Evolutionary conservation across 1,140 invertebrate genomes (phyloP).

Genomic region (Teleopsis dalmanni): DNA sequence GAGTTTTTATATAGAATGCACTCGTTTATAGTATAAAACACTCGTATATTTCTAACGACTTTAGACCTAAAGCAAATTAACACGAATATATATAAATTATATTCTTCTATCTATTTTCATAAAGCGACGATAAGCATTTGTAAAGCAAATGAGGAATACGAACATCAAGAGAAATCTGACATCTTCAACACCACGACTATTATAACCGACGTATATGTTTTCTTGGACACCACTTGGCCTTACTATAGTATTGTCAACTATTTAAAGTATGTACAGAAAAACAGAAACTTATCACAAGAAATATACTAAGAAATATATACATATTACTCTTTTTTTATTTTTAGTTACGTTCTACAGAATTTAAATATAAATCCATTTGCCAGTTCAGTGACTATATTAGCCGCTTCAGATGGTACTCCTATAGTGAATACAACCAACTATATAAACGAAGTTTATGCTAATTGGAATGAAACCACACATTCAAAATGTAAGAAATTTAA

Average conservation of each 20-base stretch:
- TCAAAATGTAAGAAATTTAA: constrained; percentile 45
- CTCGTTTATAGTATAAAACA: too few species aligned
- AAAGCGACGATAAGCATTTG: too few species aligned
- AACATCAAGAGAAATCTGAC: background rate
- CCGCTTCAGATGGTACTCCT: constrained; percentile 51
- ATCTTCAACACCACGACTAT: constrained; percentile 45
- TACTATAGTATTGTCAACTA: constrained; percentile 52
- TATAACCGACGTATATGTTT: constrained; percentile 55
- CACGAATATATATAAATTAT: too few species aligned
- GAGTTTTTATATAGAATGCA: too few species aligned
- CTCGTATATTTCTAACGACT: too few species aligned
- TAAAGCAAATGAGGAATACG: background rate
- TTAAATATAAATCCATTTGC: constrained; percentile 59
- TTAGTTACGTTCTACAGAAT: constrained; percentile 53
- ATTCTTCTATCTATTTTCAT: too few species aligned
- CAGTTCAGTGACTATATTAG: constrained; percentile 59
- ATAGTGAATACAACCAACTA: constrained; percentile 53
- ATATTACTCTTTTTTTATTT: background rate
- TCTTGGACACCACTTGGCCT: constrained; percentile 56
- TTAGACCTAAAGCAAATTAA: too few species aligned
- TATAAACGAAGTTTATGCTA: constrained; percentile 48
- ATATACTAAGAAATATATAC: background rate
- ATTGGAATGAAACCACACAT: constrained; percentile 50
- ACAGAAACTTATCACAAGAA: background rate
- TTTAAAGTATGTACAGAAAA: constrained; percentile 45